A percentile compares a stretch with the other conserved stretches of the same genome.
These are phyloP conservation scores for Tragelaphus imberbis DNA, from an alignment of 2,113 vertebrate genomes.

Conservation along the genomic window DNA sequence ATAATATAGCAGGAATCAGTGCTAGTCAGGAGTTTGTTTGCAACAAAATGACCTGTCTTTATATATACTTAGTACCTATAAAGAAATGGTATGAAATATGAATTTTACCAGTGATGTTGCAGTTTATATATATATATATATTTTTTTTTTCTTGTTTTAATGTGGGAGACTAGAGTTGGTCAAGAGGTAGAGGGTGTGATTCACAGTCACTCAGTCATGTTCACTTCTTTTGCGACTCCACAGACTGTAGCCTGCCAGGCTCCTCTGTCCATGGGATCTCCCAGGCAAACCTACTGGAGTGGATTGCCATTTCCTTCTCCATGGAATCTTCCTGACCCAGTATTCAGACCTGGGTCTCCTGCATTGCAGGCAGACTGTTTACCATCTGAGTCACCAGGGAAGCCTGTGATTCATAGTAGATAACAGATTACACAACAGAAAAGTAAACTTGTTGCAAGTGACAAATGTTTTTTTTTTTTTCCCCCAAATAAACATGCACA, in stretches of 20 bases:
- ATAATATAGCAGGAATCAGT: not conserved
- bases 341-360: not conserved
- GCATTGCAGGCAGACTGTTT: not conserved
- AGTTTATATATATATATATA: not conserved
- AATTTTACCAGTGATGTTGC: not conserved
- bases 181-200: not conserved
- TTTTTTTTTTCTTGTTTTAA: not conserved
- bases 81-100: not conserved
- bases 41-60: constrained; percentile 16
- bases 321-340: not conserved
- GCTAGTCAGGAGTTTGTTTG: not conserved
- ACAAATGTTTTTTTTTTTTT: not conserved
- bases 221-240: not conserved
- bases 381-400: not conserved
- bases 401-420: not conserved
- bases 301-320: not conserved
- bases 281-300: not conserved
- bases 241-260: not conserved
- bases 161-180: not conserved
- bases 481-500: not conserved
- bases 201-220: not conserved
- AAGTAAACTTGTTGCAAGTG: not conserved
- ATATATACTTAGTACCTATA: not conserved
- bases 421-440: not conserved
- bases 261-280: not conserved